These are phyloP conservation scores for Alethe diademata DNA, from an alignment of 2,113 vertebrate genomes.

Conservation along the genomic window DNA sequence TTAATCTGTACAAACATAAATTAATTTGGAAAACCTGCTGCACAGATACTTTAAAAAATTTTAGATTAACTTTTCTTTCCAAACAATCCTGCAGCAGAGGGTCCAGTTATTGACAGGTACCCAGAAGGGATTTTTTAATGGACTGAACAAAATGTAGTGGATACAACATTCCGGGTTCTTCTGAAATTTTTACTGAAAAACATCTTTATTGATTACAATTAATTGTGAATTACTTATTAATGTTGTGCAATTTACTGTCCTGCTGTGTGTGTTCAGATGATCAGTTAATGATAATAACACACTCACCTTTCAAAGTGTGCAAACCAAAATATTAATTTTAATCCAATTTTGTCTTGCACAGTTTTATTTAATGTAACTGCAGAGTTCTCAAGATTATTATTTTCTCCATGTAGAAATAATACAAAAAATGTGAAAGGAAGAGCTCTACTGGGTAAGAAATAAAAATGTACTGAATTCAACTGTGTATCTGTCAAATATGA, in stretches of 20 bases:
- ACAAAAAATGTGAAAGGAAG: neutral
- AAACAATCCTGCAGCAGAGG: neutral
- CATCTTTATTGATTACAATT: neutral
- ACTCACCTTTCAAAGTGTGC: neutral
- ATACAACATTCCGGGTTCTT: neutral
- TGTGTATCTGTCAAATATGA: neutral
- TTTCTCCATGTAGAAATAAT: neutral
- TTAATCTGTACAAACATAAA: neutral
- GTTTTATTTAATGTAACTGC: neutral
- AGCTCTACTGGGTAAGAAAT: neutral
- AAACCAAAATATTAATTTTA: neutral
- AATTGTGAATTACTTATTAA: neutral
- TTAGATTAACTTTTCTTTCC: neutral
- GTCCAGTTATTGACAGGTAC: neutral
- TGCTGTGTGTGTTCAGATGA: neutral
- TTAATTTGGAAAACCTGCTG: slow-evolving; percentile 12
- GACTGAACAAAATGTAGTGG: neutral
- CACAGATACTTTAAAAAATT: neutral
- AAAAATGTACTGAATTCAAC: neutral
- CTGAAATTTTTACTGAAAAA: neutral
- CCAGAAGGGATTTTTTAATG: neutral
- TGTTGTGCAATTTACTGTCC: neutral
- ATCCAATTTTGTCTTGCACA: accelerated
- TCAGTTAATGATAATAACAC: neutral
- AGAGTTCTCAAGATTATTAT: neutral